phyloP scores from a whole-genome alignment of 2,113 vertebrate genomes.

The Agapornis roseicollis region DNA sequence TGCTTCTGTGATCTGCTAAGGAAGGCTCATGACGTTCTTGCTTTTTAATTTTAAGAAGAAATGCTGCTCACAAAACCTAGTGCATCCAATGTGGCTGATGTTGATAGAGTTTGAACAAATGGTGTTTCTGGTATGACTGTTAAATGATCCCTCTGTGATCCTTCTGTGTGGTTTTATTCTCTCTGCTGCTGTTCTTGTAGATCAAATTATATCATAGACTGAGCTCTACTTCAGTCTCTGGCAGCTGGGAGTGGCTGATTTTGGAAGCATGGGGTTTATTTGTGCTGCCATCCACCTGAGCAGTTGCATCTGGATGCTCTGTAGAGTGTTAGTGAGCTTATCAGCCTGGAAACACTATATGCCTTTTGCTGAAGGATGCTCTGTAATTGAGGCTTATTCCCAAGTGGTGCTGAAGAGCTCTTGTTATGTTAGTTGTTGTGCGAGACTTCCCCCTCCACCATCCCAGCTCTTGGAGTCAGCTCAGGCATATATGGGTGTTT shows the following conservation, averaged over 20 bases:
- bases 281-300: neutral
- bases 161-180: neutral
- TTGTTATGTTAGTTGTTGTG: no score
- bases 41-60: neutral
- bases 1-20: neutral
- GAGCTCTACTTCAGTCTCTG: neutral
- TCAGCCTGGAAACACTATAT: neutral
- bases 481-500: neutral
- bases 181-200: neutral
- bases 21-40: neutral
- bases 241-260: neutral
- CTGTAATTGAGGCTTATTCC: neutral
- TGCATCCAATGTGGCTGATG: neutral
- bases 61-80: fast-evolving
- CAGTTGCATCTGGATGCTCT: neutral
- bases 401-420: neutral
- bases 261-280: neutral
- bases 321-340: fast-evolving
- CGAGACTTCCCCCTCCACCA: neutral
- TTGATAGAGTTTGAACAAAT: neutral
- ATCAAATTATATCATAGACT: neutral
- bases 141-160: fast-evolving
- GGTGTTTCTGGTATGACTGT: neutral
- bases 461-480: neutral
- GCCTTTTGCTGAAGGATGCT: neutral